phyloP scores from a whole-genome alignment of 2,888 invertebrate genomes.

The Parascotia fuliginaria region DNA sequence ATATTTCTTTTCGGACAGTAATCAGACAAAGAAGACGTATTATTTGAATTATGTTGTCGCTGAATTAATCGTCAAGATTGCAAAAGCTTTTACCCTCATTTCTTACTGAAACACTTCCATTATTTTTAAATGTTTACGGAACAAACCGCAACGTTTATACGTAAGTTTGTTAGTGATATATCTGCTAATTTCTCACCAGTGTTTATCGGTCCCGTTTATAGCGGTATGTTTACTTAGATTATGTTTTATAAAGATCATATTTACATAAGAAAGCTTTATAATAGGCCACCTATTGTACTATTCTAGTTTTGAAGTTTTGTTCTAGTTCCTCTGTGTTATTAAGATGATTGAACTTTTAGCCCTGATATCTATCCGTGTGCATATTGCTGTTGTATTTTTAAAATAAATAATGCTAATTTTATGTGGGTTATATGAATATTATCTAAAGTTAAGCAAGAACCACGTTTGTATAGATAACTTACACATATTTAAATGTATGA shows the following conservation, averaged over 20 bases:
- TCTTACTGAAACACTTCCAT: slow-evolving; percentile 17
- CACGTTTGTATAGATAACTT: too few relatives aligned
- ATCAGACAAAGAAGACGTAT: slow-evolving; percentile 16
- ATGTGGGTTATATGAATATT: too few relatives aligned
- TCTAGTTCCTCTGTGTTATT: too few relatives aligned
- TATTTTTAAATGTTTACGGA: slow-evolving; percentile 20
- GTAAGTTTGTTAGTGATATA: slow-evolving; percentile 26
- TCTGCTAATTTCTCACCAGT: slow-evolving; percentile 11
- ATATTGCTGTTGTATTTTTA: too few relatives aligned
- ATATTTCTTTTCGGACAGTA: not conserved
- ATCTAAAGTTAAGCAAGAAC: too few relatives aligned
- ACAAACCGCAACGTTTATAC: slow-evolving; percentile 16
- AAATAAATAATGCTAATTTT: too few relatives aligned
- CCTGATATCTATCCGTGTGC: too few relatives aligned
- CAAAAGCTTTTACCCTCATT: slow-evolving; percentile 42
- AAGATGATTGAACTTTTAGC: too few relatives aligned
- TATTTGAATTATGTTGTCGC: slow-evolving; percentile 24
- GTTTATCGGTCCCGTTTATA: not conserved
- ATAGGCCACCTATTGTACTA: too few relatives aligned
- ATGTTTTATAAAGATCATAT: not conserved
- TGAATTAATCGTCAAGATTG: slow-evolving; percentile 17
- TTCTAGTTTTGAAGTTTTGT: too few relatives aligned
- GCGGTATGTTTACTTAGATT: not conserved
- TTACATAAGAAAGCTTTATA: too few relatives aligned
- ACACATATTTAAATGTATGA: too few relatives aligned